Conservation (phyloP, 2,113 vertebrate species). For the Grallaria varia region DNA sequence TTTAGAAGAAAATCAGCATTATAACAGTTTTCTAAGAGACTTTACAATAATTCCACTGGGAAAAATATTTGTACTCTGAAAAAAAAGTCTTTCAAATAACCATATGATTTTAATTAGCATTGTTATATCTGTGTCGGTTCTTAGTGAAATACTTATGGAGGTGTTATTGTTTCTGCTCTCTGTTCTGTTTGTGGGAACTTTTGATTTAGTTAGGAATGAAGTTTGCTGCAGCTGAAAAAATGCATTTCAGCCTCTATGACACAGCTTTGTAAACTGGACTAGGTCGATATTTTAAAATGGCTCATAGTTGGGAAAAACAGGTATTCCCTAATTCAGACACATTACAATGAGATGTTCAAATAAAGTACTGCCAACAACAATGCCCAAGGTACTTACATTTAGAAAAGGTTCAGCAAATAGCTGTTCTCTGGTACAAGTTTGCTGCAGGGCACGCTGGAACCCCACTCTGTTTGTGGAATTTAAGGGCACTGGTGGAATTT, state of each 20-base stretch:
- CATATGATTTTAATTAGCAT: background rate
- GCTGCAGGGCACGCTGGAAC: background rate
- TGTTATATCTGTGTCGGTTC: background rate
- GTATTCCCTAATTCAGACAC: background rate
- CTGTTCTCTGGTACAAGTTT: background rate
- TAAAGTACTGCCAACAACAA: background rate
- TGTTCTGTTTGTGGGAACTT: background rate
- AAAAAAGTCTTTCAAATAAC: background rate
- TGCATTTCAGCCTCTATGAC: background rate
- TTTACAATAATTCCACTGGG: background rate
- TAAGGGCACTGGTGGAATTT: slow-evolving; percentile 3
- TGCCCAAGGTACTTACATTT: background rate
- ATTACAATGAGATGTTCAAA: background rate
- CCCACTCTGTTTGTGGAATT: background rate
- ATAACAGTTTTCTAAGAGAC: background rate
- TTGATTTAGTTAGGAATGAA: background rate
- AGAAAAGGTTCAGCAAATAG: background rate
- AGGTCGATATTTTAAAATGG: background rate
- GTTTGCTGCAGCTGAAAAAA: background rate
- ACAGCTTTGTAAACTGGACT: background rate
- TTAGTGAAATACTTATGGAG: background rate
- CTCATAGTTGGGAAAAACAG: background rate
- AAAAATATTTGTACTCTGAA: background rate
- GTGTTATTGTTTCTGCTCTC: background rate
- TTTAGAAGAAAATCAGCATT: background rate